These are phyloP conservation scores for Pharmacophagus antenor DNA, from an alignment of 2,888 invertebrate species.

Conservation along the genomic window DNA sequence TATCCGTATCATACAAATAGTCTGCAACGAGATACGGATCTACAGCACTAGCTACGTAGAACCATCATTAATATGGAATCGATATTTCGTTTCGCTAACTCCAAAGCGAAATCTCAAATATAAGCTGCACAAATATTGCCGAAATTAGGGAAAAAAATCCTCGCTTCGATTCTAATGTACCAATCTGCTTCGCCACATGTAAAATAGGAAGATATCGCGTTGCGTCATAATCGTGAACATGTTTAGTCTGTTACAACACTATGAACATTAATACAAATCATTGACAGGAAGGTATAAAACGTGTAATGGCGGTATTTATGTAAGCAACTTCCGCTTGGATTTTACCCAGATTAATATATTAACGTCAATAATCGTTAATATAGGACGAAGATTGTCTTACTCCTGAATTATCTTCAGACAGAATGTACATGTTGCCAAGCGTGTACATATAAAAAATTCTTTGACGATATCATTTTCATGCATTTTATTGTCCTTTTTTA, in stretches of 20 bases:
- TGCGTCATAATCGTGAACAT: slow-evolving; percentile 18
- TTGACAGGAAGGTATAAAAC: slow-evolving; percentile 57
- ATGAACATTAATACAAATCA: slow-evolving; percentile 44
- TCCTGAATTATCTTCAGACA: slow-evolving; percentile 40
- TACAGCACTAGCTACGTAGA: neutral
- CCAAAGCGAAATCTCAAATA: neutral
- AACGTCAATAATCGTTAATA: slow-evolving; percentile 75
- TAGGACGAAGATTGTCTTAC: slow-evolving; percentile 61
- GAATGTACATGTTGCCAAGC: neutral
- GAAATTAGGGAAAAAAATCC: neutral
- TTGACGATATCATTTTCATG: too few relatives aligned
- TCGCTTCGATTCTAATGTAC: neutral
- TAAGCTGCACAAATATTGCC: neutral
- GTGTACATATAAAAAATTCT: too few relatives aligned
- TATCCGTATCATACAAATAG: neutral
- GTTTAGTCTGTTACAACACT: slow-evolving; percentile 13
- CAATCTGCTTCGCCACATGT: neutral
- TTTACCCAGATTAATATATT: slow-evolving; percentile 69
- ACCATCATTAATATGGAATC: neutral
- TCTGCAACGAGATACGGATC: neutral
- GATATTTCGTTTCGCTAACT: too few relatives aligned
- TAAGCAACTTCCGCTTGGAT: slow-evolving; percentile 74
- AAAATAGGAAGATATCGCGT: slow-evolving; percentile 12
- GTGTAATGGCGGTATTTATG: slow-evolving; percentile 66
- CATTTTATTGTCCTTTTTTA: too few relatives aligned